phyloP scores from a whole-genome alignment of 2,888 invertebrate species.

The Anarsia innoxiella region DNA sequence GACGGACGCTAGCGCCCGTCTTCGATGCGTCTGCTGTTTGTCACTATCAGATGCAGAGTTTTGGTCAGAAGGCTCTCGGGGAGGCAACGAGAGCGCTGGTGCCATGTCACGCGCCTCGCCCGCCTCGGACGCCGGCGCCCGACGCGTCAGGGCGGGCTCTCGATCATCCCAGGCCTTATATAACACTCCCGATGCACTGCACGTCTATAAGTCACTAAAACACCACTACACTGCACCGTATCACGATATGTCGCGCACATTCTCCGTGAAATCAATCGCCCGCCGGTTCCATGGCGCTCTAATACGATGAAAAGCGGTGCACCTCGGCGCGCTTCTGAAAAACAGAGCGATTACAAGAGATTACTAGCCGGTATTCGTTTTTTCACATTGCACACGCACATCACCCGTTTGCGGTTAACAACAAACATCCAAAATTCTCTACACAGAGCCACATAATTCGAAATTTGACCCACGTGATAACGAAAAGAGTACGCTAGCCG shows the following conservation, averaged over 20 bases:
- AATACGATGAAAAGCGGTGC: conserved; percentile 33
- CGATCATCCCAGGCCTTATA: conserved; percentile 58
- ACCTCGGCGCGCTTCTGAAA: conserved; percentile 64
- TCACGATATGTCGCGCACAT: conserved; percentile 34
- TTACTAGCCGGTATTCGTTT: conserved; percentile 53
- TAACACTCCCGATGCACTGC: conserved; percentile 41
- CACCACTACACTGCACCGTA: conserved; percentile 42
- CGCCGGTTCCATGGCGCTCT: conserved; percentile 54
- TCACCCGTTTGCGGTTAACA: conserved; percentile 19
- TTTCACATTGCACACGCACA: conserved; percentile 27
- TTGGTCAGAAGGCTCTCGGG: conserved; percentile 49
- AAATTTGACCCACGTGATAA: conserved; percentile 75
- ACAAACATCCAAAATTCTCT: conserved; percentile 27
- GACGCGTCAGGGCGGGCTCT: conserved; percentile 57
- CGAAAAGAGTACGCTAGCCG: conserved; percentile 62
- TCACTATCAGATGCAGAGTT: conserved; percentile 39
- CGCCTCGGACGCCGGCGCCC: conserved; percentile 65
- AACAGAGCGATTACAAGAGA: conserved; percentile 51
- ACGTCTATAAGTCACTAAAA: conserved; percentile 43
- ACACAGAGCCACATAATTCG: conserved; percentile 40
- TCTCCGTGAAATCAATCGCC: conserved; percentile 41
- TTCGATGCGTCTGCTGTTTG: conserved; percentile 36
- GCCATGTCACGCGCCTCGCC: conserved; percentile 87
- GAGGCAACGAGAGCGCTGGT: conserved; percentile 91
- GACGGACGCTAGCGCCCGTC: conserved; percentile 69